A percentile compares a stretch with the other conserved stretches of the same genome.
These are phyloP conservation scores for Collichthys lucidus DNA, from an alignment of 2,113 vertebrate species.

Conservation along the genomic window DNA sequence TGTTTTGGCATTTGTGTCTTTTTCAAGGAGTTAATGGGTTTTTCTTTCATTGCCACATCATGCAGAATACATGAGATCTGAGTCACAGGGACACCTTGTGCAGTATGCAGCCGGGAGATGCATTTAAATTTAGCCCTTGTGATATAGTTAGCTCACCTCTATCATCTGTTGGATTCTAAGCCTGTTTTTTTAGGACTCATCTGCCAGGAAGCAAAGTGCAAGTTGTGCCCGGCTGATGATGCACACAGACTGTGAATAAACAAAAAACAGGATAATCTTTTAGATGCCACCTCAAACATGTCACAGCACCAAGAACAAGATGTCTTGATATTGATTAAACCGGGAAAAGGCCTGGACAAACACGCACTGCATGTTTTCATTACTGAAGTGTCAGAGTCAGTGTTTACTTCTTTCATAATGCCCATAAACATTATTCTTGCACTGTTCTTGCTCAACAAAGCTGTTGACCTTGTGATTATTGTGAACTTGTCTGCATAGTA, in stretches of 20 bases:
- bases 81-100: conserved; percentile 35
- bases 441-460: not conserved
- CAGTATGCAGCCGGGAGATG: conserved; percentile 23
- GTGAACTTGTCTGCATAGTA: too few species aligned
- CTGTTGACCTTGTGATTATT: not conserved
- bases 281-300: conserved; percentile 4
- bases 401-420: not conserved
- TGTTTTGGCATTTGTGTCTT: conserved; percentile 1
- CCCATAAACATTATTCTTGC: not conserved
- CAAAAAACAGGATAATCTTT: not conserved
- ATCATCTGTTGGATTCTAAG: conserved; percentile 32
- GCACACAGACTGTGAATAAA: conserved; percentile 13
- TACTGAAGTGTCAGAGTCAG: not conserved
- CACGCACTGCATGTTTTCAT: not conserved
- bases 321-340: not conserved
- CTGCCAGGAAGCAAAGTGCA: not conserved
- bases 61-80: conserved; percentile 27
- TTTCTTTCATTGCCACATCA: conserved; percentile 6
- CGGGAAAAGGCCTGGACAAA: not conserved
- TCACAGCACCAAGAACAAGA: not conserved
- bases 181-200: conserved; percentile 20
- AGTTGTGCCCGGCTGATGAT: not conserved
- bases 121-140: conserved; percentile 38
- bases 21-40: conserved; percentile 7
- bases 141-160: conserved; percentile 31